Evolutionary conservation across 2,888 invertebrate genomes (phyloP).

Genomic region (Diaphora mendica): DNA sequence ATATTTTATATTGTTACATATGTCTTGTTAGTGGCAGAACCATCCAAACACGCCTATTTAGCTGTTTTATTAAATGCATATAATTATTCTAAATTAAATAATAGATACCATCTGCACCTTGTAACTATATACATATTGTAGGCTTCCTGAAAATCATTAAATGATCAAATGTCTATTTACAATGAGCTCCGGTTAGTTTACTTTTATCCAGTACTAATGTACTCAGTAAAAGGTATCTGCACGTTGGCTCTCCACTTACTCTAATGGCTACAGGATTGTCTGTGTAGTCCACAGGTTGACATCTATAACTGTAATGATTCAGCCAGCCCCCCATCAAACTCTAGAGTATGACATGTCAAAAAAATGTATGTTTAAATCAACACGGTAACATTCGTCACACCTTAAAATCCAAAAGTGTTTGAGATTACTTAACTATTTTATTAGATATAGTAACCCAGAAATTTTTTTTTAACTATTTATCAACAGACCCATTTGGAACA

Average conservation of each 20-base stretch:
- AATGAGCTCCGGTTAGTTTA: conserved; percentile 75
- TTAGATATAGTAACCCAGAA: background rate
- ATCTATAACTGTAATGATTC: conserved; percentile 94
- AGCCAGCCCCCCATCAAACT: conserved; percentile 96
- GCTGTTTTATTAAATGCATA: conserved; percentile 32
- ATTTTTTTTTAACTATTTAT: no score
- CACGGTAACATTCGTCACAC: conserved; percentile 14
- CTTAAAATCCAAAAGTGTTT: background rate
- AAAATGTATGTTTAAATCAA: conserved; percentile 60
- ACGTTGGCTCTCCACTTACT: conserved; percentile 88
- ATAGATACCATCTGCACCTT: conserved; percentile 50
- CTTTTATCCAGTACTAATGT: conserved; percentile 52
- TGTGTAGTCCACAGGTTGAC: conserved; percentile 96
- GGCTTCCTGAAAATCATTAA: conserved; percentile 62
- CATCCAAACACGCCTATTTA: conserved; percentile 45
- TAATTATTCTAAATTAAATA: conserved; percentile 42
- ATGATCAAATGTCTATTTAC: conserved; percentile 75
- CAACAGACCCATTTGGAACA: background rate
- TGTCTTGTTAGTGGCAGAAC: conserved; percentile 40
- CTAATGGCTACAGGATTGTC: conserved; percentile 92
- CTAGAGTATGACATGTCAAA: conserved; percentile 84
- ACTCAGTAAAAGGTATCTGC: conserved; percentile 45
- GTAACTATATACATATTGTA: conserved; percentile 55
- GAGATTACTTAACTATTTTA: background rate
- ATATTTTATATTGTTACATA: conserved; percentile 34